Conservation (phyloP, 1,140 invertebrate genomes). For the Hermatobates lingyangjiaoensis region DNA sequence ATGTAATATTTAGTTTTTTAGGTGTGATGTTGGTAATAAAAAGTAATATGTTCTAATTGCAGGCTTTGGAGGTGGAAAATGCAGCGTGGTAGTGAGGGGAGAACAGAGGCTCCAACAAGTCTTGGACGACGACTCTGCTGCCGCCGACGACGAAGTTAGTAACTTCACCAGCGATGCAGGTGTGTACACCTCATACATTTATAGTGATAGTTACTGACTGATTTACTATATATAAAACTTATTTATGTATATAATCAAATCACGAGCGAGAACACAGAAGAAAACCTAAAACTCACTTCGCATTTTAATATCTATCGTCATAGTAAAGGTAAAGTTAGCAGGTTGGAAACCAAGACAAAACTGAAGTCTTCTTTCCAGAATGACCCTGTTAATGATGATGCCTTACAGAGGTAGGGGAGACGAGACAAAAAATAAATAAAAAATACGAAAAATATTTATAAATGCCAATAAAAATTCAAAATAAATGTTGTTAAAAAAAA, state of each 20-base stretch:
- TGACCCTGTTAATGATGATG: no score
- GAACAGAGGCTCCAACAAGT: slow-evolving; percentile 14
- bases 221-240: neutral
- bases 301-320: neutral
- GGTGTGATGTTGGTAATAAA: no score
- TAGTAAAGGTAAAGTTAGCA: neutral
- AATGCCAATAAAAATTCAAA: no score
- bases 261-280: no score
- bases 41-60: no score
- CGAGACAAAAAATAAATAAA: no score
- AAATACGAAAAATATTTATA: no score
- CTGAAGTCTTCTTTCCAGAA: no score
- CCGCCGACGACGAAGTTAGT: slow-evolving; percentile 33
- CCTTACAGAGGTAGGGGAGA: no score
- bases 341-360: neutral
- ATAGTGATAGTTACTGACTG: neutral
- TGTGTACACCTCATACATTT: neutral
- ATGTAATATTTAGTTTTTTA: no score
- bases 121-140: slow-evolving; percentile 27
- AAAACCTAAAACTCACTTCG: no score
- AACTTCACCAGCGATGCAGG: slow-evolving; percentile 27
- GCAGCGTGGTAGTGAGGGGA: slow-evolving; percentile 14
- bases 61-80: slow-evolving; percentile 11
- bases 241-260: neutral
- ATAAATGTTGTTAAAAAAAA: no score